A percentile compares a stretch with the other conserved stretches of the same genome.
phyloP scores from a whole-genome alignment of 2,888 invertebrate species.

The Agonopterix heracliana region DNA sequence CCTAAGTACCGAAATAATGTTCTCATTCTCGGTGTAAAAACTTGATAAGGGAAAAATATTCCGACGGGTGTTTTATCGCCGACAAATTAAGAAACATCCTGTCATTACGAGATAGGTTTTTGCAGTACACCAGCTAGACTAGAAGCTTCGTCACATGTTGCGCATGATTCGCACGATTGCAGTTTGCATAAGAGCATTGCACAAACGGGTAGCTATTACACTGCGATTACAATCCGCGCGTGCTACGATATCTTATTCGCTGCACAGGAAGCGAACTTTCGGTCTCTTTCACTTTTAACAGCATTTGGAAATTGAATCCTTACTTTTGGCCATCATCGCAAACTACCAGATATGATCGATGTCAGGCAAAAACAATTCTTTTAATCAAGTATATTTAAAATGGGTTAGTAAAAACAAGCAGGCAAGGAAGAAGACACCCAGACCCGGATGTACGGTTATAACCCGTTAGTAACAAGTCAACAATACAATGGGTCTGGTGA shows the following conservation, averaged over 20 bases:
- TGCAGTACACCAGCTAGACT: background rate
- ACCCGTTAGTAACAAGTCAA: conserved; percentile 19
- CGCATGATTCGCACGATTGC: conserved; percentile 59
- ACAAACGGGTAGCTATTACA: conserved; percentile 56
- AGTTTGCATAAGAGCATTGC: conserved; percentile 66
- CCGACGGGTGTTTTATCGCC: background rate
- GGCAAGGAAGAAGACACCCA: conserved; percentile 33
- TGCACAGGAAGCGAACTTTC: conserved; percentile 54
- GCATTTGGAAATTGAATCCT: conserved; percentile 6
- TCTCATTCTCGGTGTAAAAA: background rate
- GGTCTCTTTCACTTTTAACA: conserved; percentile 49
- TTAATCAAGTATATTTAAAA: too few species aligned
- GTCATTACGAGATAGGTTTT: background rate
- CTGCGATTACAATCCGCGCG: conserved; percentile 63
- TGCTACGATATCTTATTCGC: conserved; percentile 52
- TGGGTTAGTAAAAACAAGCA: conserved; percentile 18
- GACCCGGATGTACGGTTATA: conserved; percentile 44
- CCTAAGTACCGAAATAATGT: too few species aligned
- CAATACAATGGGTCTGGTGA: conserved; percentile 21
- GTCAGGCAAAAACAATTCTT: too few species aligned
- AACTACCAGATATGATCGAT: too few species aligned
- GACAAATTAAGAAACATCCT: conserved; percentile 1
- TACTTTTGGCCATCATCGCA: too few species aligned
- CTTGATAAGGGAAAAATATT: background rate
- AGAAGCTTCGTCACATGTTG: conserved; percentile 32